phyloP scores from a whole-genome alignment of 2,113 vertebrate species.

The Zosterops hypoxanthus region DNA sequence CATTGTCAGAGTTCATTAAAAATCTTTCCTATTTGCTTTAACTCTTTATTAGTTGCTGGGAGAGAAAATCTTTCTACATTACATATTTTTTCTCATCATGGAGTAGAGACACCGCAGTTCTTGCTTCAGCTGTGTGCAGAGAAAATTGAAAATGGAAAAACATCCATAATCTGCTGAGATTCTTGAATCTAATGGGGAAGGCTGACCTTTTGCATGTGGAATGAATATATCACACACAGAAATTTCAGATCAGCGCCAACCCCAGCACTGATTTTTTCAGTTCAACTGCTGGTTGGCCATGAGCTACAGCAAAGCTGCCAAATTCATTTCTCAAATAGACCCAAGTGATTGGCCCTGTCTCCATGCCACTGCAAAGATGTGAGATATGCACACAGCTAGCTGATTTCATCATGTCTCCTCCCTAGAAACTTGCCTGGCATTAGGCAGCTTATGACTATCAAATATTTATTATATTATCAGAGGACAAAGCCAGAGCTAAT shows the following conservation, averaged over 20 bases:
- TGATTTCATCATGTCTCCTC: not conserved
- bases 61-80: not conserved
- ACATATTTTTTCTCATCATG: not conserved
- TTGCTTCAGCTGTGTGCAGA: not conserved
- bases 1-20: not conserved
- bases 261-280: not conserved
- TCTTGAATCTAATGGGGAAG: not conserved
- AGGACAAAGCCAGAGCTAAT: not conserved
- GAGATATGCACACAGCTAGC: not conserved
- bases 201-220: not conserved
- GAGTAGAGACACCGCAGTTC: not conserved
- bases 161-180: not conserved
- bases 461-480: not conserved
- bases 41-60: not conserved
- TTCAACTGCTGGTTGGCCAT: not conserved
- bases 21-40: not conserved
- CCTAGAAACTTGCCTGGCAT: not conserved
- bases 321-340: not conserved
- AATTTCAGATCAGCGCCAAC: not conserved
- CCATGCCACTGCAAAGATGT: not conserved
- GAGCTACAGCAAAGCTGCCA: not conserved
- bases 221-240: not conserved
- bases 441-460: not conserved
- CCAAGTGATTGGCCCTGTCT: not conserved
- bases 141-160: not conserved